These are phyloP conservation scores for Gambusia affinis DNA, from an alignment of 2,113 vertebrate species.

Conservation along the genomic window DNA sequence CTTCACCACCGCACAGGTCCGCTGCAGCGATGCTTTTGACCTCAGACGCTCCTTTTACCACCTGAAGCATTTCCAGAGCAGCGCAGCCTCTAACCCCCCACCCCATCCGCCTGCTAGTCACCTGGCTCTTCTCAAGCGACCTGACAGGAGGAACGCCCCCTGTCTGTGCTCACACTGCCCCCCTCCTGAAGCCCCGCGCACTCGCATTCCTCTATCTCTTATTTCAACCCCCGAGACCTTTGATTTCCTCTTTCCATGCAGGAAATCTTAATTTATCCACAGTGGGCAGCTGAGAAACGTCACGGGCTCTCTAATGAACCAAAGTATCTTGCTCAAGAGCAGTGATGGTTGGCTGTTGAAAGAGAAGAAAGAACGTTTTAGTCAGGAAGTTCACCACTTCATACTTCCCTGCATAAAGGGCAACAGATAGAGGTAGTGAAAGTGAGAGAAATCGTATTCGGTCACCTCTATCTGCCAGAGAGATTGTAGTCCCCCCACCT, in stretches of 20 bases:
- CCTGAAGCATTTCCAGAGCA: constrained; percentile 68
- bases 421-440: neutral
- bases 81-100: constrained; percentile 54
- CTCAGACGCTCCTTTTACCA: constrained; percentile 49
- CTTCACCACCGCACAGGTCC: constrained; percentile 27
- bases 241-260: constrained; percentile 32
- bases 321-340: constrained; percentile 17
- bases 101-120: constrained; percentile 40
- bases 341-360: constrained; percentile 13
- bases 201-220: constrained; percentile 60
- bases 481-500: neutral
- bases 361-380: constrained; percentile 4
- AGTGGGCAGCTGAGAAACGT: neutral
- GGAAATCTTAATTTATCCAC: constrained; percentile 24
- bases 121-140: constrained; percentile 67
- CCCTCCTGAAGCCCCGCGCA: constrained; percentile 31
- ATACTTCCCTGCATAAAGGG: neutral
- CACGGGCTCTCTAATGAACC: neutral
- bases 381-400: neutral
- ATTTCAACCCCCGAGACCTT: constrained; percentile 47
- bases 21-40: constrained; percentile 55
- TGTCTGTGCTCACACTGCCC: constrained; percentile 51
- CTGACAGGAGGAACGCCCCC: constrained; percentile 54
- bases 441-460: neutral
- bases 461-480: neutral